Base-by-base conservation (phyloP, 2,888 invertebrate species). In the Andrena flavipes region DNA sequence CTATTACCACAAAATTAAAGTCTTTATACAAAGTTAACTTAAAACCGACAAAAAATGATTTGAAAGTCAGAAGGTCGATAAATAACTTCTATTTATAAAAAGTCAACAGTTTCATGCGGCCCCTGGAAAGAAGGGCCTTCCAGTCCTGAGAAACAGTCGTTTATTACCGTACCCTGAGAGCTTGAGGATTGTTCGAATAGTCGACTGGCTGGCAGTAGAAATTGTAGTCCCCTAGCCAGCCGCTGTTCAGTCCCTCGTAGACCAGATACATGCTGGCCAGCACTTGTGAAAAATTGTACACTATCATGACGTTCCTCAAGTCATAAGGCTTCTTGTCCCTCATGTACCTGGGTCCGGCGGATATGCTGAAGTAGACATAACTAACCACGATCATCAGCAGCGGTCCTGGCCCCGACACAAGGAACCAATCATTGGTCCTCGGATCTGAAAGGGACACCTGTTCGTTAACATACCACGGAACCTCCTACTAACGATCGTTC, bases 211-310 rank as follows among this genome's bases (percentile, higher is more conserved):
- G 97, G 91, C 98, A 98, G 6, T 95, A 95, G 72, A 95, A 96
- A 91, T 95, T 96, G 94, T 97, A 97, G 84, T 95, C 95, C 71
- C 95, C 93, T 90, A 95, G 73, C 94, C 93, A 94, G 29, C 93
- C 94, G 5, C 85, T 75, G 64, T 85, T 69, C 3, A 90, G 64
- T 8, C 90, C 93, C 84, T 97, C 97, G 91, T 96, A 94, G 91
- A 98, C 97, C 86, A 98, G 95, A 94, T 96, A 98, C 56, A 96
- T 94, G 91, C 98, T 98, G 75, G 97, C 95, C 10, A 97, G 72
- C 8, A 99, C 98, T 96, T 99, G 99, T 56, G 97, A 91, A 83
- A 98, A 96, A 94, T 99, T 99, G 94, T 99, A 99, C 5, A 97
- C 93, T 26, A 99, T 95, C 86, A 99, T 94, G 0, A 97, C 95